Evolutionary conservation across 2,797 vertebrate species (phyloP).

Genomic region (Cottoperca gobio): DNA sequence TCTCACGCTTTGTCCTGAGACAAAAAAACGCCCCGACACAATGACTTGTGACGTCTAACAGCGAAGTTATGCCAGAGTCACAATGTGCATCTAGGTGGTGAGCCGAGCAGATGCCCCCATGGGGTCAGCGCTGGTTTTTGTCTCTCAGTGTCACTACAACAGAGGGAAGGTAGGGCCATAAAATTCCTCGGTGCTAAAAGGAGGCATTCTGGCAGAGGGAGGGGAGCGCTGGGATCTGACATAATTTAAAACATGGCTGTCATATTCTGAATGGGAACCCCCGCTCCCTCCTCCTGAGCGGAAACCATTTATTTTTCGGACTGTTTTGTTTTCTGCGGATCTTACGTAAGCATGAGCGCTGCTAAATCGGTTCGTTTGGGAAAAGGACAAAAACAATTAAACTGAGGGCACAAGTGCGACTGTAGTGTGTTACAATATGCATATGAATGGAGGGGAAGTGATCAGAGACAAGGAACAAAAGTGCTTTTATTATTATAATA

Average conservation of each 20-base stretch:
- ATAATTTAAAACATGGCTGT: slow-evolving; percentile 77
- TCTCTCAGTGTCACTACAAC: slow-evolving; percentile 62
- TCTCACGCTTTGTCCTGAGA: slow-evolving; percentile 75
- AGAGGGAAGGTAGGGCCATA: slow-evolving; percentile 73
- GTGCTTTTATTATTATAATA: neutral
- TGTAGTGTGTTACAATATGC: slow-evolving; percentile 12
- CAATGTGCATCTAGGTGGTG: slow-evolving; percentile 75
- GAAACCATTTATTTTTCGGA: slow-evolving; percentile 45
- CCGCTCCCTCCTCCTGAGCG: neutral
- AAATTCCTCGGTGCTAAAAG: slow-evolving; percentile 64
- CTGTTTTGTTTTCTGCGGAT: slow-evolving; percentile 22
- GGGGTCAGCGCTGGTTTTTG: slow-evolving; percentile 71
- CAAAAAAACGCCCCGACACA: slow-evolving; percentile 73
- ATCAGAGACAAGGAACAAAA: neutral
- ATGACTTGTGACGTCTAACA: slow-evolving; percentile 75
- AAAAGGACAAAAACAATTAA: slow-evolving; percentile 34
- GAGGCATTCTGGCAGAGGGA: slow-evolving; percentile 67
- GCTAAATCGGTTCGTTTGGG: slow-evolving; percentile 42
- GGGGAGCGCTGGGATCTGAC: slow-evolving; percentile 53
- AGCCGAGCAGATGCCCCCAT: slow-evolving; percentile 57
- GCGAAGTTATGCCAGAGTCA: slow-evolving; percentile 73
- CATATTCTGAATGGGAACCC: slow-evolving; percentile 67
- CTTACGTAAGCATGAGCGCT: slow-evolving; percentile 36
- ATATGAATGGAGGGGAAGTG: slow-evolving; percentile 9
- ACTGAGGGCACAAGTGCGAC: slow-evolving; percentile 5